phyloP scores from a whole-genome alignment of 2,888 invertebrate genomes.

The Sclerodermus sp. region DNA sequence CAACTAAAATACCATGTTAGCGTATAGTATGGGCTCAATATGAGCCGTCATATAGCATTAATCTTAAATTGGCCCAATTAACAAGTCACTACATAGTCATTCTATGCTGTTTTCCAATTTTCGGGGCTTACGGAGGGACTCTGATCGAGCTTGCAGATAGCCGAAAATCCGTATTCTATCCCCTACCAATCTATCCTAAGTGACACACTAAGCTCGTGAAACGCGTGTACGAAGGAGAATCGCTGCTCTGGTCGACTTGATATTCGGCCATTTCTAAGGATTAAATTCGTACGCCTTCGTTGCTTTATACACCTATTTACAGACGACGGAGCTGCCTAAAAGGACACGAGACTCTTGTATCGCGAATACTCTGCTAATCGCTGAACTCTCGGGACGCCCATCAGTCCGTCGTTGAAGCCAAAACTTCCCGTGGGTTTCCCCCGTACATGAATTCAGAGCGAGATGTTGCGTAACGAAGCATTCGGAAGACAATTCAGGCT shows the following conservation, averaged over 20 bases:
- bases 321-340: conserved; percentile 33
- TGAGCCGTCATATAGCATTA: conserved; percentile 46
- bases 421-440: too few relatives aligned
- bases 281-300: conserved; percentile 34
- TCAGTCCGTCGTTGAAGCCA: too few relatives aligned
- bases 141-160: conserved; percentile 8
- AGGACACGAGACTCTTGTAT: conserved; percentile 8
- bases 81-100: conserved; percentile 26
- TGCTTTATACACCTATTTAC: conserved; percentile 50
- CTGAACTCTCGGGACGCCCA: too few relatives aligned
- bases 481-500: too few relatives aligned
- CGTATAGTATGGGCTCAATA: conserved; percentile 48
- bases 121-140: conserved; percentile 5
- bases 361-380: too few relatives aligned
- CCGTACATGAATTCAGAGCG: too few relatives aligned
- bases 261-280: conserved; percentile 27
- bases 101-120: conserved; percentile 10
- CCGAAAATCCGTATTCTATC: conserved; percentile 2
- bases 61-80: conserved; percentile 43
- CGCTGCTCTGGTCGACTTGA: conserved; percentile 9
- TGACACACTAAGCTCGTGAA: conserved; percentile 6
- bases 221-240: conserved; percentile 6
- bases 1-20: conserved; percentile 49
- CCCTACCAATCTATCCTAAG: not conserved
- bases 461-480: too few relatives aligned